Evolutionary conservation across 2,888 invertebrate species (phyloP), one percentile per base, ranked within the genome.

Genomic region (Hemaris fuciformis): DNA sequence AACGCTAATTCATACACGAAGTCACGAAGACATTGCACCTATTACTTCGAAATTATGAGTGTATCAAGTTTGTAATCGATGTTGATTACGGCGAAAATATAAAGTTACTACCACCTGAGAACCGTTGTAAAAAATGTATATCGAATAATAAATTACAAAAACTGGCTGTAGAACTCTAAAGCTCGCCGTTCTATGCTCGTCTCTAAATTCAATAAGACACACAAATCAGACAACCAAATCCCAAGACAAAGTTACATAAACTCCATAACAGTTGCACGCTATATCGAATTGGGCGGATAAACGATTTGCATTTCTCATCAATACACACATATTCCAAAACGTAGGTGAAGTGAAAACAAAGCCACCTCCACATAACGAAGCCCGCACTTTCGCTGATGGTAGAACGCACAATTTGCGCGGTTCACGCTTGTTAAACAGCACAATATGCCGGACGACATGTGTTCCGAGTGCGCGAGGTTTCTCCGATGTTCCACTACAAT

Each of bases 311-410:
- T 53, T 27, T 48, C 25, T 25, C 18, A 53, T 46, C 46, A 53
- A 53, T 27, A 31, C 31, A 15, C 25, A 27, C 25, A 18, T 0
- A 31, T 18, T 53, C 53, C 8, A 31, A 53, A 53, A 53, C 41
- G 31, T 42, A 31, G 43, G 43, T n/a, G 41, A 64, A 70, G 85
- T 81, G 86, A 85, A 86, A 87, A 86, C 83, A 83, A 83, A 77
- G 69, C 74, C 83, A 76, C 87, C 86, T 74, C 74, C 83, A 74
- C 80, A 48, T 64, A 45, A 59, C 10, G 64, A n/a, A 13, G 45
- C 68, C 70, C 64, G 72, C 69, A 69, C 72, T 72, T 73, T 74
- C 71, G 68, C 70, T 64, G n/a, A n/a, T n/a, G 38, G 38, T 65
- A 66, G 61, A 43, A 27, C 66, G 68, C 61, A 60, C 59, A 68